These are phyloP conservation scores for Crotalus adamanteus DNA, from an alignment of 2,797 vertebrate species.

Conservation along the genomic window DNA sequence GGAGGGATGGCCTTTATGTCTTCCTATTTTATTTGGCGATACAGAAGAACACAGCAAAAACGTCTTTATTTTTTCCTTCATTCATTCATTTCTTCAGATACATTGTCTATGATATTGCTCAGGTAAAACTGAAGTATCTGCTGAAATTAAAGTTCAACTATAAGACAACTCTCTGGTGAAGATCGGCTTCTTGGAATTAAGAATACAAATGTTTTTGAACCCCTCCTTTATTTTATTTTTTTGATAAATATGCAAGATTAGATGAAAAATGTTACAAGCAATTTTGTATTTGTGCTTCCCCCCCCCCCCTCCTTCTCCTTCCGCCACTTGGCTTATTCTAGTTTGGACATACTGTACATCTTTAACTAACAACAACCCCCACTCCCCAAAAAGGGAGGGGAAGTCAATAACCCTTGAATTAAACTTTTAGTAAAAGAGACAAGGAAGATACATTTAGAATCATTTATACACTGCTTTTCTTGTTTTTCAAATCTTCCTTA, in stretches of 20 bases:
- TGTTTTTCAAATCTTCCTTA: constrained; percentile 42
- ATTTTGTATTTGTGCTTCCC: constrained; percentile 38
- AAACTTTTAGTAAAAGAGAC: constrained; percentile 47
- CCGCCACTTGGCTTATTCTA: constrained; percentile 40
- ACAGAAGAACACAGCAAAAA: neutral
- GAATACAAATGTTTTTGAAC: constrained; percentile 37
- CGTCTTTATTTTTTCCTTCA: constrained; percentile 73
- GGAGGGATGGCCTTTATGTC: neutral
- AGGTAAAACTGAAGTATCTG: constrained; percentile 95
- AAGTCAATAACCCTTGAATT: constrained; percentile 17
- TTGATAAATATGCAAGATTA: constrained; percentile 38
- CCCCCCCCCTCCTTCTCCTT: too few relatives aligned
- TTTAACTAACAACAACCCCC: constrained; percentile 43
- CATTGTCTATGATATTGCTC: constrained; percentile 94
- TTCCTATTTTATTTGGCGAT: neutral
- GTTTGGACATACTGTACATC: constrained; percentile 42
- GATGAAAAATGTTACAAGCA: constrained; percentile 42
- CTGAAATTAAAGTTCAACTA: constrained; percentile 98
- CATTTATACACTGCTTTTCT: constrained; percentile 34
- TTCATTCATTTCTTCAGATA: constrained; percentile 77
- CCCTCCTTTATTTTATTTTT: constrained; percentile 24
- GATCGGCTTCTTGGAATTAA: constrained; percentile 44
- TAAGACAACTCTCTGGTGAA: constrained; percentile 93
- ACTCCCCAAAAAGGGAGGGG: neutral
- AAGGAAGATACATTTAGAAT: constrained; percentile 25